Evolutionary conservation across 1,140 invertebrate genomes (phyloP), one percentile per base, ranked within the genome.

Genomic region (Drosophila insularis): DNA sequence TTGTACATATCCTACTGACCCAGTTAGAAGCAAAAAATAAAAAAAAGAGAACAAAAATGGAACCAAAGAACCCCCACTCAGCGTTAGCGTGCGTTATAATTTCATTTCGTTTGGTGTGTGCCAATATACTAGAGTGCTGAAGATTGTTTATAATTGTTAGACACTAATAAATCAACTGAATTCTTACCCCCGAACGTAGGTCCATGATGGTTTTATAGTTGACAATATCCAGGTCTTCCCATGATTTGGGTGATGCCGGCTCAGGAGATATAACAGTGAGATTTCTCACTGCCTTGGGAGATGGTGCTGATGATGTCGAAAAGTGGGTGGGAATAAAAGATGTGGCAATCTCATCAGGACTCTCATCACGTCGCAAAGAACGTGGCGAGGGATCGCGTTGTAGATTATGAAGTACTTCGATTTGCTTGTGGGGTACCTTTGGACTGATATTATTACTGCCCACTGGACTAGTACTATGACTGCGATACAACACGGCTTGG

Each of bases 331-430:
- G 23, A 17, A 32, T 14, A 13, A 40, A 43, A 5, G 55, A 11
- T 35, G 63, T 19, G 21, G 39, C 0, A 53, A 27, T 50, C 10
- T 21, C 43, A 50, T 50, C 43, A 2, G 17, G 43, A 23, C 70
- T 70, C 0, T 80, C 68, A 0, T 17, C 63, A 8, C 68, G 76
- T 5, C 72, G 54, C 8, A 69, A 19, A 0, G 92, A 89, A 6
- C 92, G 86, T 0, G 93, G 93, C 4, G 93, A 94, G 0, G 93
- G 93, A 87, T 93, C 82, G 0, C 93, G 78, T 74, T 94, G 93
- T 43, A 95, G 90, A 81, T 95, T 95, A 73, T 95, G 94, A 13
- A 95, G 90, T 3, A 95, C 93, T 78, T 95, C 94, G 7, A 95
- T 93, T 84, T 94, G 93, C 59, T 93, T 93, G 74, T 95, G 94